Evolutionary conservation across 2,888 invertebrate genomes (phyloP).

Genomic region (Diaphora mendica): DNA sequence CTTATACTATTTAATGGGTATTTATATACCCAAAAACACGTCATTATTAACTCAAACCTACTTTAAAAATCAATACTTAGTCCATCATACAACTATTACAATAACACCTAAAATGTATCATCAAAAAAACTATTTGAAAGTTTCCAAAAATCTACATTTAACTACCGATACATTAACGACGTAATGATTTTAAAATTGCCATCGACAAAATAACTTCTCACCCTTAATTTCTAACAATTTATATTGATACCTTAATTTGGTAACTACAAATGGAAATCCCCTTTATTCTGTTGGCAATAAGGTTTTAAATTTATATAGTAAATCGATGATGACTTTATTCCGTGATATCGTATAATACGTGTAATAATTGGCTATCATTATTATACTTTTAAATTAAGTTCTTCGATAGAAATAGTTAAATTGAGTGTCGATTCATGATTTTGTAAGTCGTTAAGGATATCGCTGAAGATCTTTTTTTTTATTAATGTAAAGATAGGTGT

Average conservation of each 20-base stretch:
- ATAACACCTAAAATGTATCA: constrained; percentile 7
- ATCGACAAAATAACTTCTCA: constrained; percentile 45
- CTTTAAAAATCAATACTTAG: background rate
- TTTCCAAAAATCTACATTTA: constrained; percentile 10
- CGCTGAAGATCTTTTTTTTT: background rate
- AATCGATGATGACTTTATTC: constrained; percentile 64
- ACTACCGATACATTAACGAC: constrained; percentile 25
- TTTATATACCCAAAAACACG: too few species aligned
- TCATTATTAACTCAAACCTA: background rate
- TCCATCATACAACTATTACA: background rate
- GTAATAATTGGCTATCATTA: constrained; percentile 42
- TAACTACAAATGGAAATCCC: constrained; percentile 15
- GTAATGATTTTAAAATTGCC: constrained; percentile 62
- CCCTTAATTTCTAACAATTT: constrained; percentile 54
- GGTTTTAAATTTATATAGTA: background rate
- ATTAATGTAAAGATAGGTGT: too few species aligned
- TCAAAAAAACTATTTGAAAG: constrained; percentile 3
- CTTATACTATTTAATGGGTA: too few species aligned
- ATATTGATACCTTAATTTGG: constrained; percentile 17
- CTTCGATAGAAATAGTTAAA: constrained; percentile 28
- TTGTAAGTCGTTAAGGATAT: background rate
- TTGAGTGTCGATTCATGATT: constrained; percentile 13
- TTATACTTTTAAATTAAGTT: constrained; percentile 39
- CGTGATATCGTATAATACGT: constrained; percentile 53
- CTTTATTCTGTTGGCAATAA: background rate